Evolutionary conservation across 2,113 vertebrate genomes (phyloP).

Genomic region (Amphiprion ocellaris): DNA sequence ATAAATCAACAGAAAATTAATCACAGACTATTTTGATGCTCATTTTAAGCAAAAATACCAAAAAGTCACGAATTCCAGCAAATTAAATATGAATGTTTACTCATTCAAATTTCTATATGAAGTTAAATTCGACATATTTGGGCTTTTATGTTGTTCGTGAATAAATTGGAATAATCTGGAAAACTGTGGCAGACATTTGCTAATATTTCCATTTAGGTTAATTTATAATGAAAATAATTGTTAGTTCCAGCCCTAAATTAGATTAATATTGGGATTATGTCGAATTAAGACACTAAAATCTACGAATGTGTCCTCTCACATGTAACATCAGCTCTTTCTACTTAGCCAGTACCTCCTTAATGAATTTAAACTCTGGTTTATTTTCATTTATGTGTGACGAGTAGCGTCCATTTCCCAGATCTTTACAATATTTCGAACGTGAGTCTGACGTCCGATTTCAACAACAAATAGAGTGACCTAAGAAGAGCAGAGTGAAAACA

Average conservation of each 20-base stretch:
- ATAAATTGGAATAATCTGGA: background rate
- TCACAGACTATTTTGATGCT: background rate
- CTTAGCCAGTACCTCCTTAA: slow-evolving; percentile 31
- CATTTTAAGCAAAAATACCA: background rate
- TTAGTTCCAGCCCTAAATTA: background rate
- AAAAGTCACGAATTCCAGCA: background rate
- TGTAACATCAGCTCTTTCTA: slow-evolving; percentile 26
- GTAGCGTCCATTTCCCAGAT: background rate
- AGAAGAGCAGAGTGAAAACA: slow-evolving; percentile 46
- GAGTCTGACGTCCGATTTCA: slow-evolving; percentile 8
- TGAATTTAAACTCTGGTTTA: background rate
- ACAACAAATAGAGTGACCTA: slow-evolving; percentile 14
- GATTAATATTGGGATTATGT: background rate
- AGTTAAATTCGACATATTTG: background rate
- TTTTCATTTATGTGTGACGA: background rate
- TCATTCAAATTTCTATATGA: background rate
- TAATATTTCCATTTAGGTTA: background rate
- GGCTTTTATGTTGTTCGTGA: background rate
- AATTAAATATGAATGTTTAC: background rate
- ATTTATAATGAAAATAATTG: background rate
- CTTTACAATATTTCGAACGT: background rate
- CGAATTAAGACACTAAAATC: slow-evolving; percentile 22
- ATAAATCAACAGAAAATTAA: background rate
- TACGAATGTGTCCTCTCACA: slow-evolving; percentile 10
- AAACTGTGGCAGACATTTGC: background rate